Evolutionary conservation across 2,797 vertebrate species (phyloP).

Genomic region (Rhodeus uyekii): DNA sequence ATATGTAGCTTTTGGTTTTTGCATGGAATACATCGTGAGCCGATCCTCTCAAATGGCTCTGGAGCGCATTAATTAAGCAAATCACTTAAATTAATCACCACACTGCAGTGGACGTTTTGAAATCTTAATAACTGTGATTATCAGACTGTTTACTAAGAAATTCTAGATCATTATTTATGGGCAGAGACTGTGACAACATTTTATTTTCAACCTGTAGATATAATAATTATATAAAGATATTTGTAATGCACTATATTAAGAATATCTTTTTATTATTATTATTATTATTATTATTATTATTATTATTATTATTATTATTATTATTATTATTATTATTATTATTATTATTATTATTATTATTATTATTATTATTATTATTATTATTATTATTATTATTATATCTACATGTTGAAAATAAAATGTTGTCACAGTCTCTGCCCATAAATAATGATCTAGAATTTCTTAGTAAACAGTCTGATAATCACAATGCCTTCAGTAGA

Average conservation of each 20-base stretch:
- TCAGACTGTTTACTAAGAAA: constrained; percentile 20
- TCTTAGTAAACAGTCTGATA: constrained; percentile 12
- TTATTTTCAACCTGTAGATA: background rate
- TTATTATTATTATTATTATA: background rate
- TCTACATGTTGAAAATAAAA: background rate
- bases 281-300: too few relatives aligned
- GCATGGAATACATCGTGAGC: background rate
- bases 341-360: too few relatives aligned
- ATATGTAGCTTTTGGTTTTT: background rate
- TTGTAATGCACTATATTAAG: background rate
- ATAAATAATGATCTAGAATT: constrained; percentile 3
- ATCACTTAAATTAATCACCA: background rate
- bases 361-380: too few relatives aligned
- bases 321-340: too few relatives aligned
- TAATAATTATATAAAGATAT: background rate
- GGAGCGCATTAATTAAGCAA: constrained; percentile 12
- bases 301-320: too few relatives aligned
- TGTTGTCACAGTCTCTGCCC: background rate
- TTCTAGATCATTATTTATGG: background rate
- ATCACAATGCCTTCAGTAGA: background rate
- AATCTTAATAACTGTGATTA: background rate
- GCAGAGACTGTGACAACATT: background rate
- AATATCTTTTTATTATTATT: too few relatives aligned
- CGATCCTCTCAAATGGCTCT: background rate
- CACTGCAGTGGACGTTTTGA: background rate